phyloP scores from a whole-genome alignment of 2,888 invertebrate species.

The Campoplex capitator region DNA sequence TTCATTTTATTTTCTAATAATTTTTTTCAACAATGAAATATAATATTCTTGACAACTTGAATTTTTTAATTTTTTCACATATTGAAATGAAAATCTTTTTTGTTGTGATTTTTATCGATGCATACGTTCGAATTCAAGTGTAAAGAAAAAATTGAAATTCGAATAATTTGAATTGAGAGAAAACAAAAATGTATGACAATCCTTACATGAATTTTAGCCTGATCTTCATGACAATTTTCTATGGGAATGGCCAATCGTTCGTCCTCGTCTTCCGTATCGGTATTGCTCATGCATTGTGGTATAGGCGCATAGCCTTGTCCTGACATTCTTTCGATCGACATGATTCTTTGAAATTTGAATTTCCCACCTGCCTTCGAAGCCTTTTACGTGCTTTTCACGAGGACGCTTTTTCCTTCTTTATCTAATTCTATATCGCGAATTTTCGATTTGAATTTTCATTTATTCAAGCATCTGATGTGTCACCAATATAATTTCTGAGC shows the following conservation, averaged over 20 bases:
- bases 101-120: neutral
- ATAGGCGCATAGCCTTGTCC: conserved; percentile 89
- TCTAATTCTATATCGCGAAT: conserved; percentile 4
- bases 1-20: no score
- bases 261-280: conserved; percentile 91
- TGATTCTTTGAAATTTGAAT: conserved; percentile 62
- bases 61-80: neutral
- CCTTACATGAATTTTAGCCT: conserved; percentile 64
- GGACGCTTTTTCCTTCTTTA: neutral
- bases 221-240: conserved; percentile 47
- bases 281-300: conserved; percentile 91
- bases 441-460: conserved; percentile 11
- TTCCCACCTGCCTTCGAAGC: conserved; percentile 13
- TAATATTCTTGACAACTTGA: no score
- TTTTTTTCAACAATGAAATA: no score
- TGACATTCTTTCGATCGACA: conserved; percentile 78
- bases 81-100: neutral
- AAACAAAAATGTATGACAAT: neutral
- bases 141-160: conserved; percentile 4
- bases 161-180: neutral
- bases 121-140: neutral
- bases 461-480: neutral
- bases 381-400: neutral
- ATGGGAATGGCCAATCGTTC: conserved; percentile 72
- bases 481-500: neutral